A percentile compares a stretch with the other conserved stretches of the same genome.
phyloP scores from a whole-genome alignment of 2,797 vertebrate genomes.

The Gymnothorax javanicus region DNA sequence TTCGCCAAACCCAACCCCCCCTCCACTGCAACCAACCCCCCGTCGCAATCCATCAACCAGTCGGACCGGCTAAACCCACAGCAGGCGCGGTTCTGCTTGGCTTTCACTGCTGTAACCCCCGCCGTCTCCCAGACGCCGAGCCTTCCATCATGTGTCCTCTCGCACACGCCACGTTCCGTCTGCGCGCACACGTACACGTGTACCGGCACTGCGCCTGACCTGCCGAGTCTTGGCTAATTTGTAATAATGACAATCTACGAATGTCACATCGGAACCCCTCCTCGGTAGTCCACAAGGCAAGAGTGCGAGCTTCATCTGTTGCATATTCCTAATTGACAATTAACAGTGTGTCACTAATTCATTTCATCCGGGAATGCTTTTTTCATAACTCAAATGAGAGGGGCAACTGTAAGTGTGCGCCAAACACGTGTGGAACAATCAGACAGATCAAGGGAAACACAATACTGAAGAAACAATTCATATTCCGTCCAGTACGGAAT shows the following conservation, averaged over 20 bases:
- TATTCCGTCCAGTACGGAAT: conserved; percentile 45
- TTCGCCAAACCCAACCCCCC: conserved; percentile 45
- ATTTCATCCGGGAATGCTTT: neutral
- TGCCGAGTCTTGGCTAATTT: neutral
- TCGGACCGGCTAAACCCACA: conserved; percentile 54
- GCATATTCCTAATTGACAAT: neutral
- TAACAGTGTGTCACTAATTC: conserved; percentile 8
- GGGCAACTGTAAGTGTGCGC: neutral
- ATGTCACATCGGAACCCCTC: neutral
- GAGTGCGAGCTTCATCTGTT: neutral
- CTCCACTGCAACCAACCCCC: conserved; percentile 41
- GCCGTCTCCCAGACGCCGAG: conserved; percentile 39
- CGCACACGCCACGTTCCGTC: conserved; percentile 29
- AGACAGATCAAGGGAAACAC: neutral
- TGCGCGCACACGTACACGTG: neutral
- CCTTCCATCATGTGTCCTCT: conserved; percentile 35
- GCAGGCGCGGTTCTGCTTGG: conserved; percentile 15
- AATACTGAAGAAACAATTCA: neutral
- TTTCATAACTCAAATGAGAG: neutral
- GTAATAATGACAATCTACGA: neutral
- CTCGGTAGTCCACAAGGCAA: neutral
- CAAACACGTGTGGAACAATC: neutral
- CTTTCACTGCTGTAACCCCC: conserved; percentile 1
- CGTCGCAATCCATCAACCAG: conserved; percentile 64
- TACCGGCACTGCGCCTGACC: neutral